Percentiles rank a stretch among this genome's conserved stretches.
These are phyloP conservation scores for Ornithoptera alexandrae DNA, from an alignment of 2,888 invertebrate genomes.

Conservation along the genomic window DNA sequence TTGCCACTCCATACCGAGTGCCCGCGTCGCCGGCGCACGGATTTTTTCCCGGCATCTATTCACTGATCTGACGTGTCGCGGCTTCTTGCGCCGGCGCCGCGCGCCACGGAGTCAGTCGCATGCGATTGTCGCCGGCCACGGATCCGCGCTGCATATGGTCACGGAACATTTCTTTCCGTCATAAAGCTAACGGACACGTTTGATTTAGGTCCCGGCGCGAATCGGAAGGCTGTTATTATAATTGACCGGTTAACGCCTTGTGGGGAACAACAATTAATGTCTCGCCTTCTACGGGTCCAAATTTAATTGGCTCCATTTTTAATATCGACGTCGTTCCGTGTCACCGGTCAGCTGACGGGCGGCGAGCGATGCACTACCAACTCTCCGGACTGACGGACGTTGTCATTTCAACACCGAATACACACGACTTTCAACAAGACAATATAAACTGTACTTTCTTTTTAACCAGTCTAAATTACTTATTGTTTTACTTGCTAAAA, in stretches of 20 bases:
- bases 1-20: slow-evolving; percentile 36
- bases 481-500: too few relatives aligned
- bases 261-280: background rate
- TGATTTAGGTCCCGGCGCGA: slow-evolving; percentile 12
- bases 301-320: background rate
- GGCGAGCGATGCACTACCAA: too few relatives aligned
- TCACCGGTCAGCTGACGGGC: too few relatives aligned
- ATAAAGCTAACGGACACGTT: slow-evolving; percentile 15
- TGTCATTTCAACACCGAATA: too few relatives aligned
- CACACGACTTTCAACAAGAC: too few relatives aligned
- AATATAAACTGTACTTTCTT: too few relatives aligned
- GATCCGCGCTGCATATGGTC: slow-evolving; percentile 11
- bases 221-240: slow-evolving; percentile 17
- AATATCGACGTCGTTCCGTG: too few relatives aligned
- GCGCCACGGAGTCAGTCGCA: slow-evolving; percentile 17
- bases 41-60: slow-evolving; percentile 12
- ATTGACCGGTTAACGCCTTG: slow-evolving; percentile 4
- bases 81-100: slow-evolving; percentile 12
- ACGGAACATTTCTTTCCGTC: slow-evolving; percentile 21
- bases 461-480: too few relatives aligned
- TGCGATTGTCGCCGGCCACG: slow-evolving; percentile 9
- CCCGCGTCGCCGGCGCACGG: slow-evolving; percentile 10
- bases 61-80: slow-evolving; percentile 12
- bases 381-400: too few relatives aligned
- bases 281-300: background rate